Base-by-base conservation (phyloP, 2,888 invertebrate species). In the Pterobdella sp. region DNA sequence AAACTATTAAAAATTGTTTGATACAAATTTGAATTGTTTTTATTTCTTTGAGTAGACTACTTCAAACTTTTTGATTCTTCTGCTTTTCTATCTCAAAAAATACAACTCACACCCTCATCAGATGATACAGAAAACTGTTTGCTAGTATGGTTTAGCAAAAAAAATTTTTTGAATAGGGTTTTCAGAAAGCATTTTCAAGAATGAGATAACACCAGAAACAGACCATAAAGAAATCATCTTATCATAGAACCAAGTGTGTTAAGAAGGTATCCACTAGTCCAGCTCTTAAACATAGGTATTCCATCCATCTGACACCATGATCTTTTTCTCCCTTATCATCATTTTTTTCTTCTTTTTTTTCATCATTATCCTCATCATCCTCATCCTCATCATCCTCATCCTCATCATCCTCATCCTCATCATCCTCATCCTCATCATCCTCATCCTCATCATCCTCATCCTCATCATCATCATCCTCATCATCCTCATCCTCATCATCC, bases 401-500 rank as follows among this genome's bases (percentile, higher is more conserved):
- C 7, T 42, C 42, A 14, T 42, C 42, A 26, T 56, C 60, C 4
- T 56, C 60, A 56, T 56, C 60, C 4, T 56, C 60, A 56, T 56
- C 60, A 22, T 56, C 60, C 18, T 56, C 60, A 26, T 56, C n/a
- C 4, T 56, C 60, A 3, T n/a, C 60, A 56, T 56, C 60, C 4
- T 56, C 60, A 56, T 56, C 60, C 4, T 56, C 60, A 22, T 18
- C 60, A 26, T 56, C n/a, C 4, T 56, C 60, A 22, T 56, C 60
- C 3, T n/a, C 4, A 26, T 56, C n/a, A 56, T 56, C 60, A 22
- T 56, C 60, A 56, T 56, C n/a, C n/a, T n/a, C 60, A 22, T 56
- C 60, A 18, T 56, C 60, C 10, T n/a, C n/a, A 56, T 56, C 60
- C 4, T 56, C 60, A 56, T 56, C n/a, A 26, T 56, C n/a, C 49